Base-by-base conservation (phyloP, 2,888 invertebrate species). In the Tupiocoris notatus region DNA sequence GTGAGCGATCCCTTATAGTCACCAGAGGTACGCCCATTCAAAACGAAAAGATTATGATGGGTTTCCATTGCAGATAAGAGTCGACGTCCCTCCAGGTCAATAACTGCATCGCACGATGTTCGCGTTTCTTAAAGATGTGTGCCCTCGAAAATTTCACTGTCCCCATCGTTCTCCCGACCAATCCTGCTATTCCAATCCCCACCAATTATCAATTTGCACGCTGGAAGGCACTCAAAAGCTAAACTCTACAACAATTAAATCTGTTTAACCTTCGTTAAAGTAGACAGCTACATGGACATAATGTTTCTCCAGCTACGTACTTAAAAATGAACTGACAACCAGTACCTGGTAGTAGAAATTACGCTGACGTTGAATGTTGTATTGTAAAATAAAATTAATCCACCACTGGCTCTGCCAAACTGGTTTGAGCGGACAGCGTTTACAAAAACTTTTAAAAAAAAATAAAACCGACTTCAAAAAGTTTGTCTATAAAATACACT, bases 171-270 rank as follows among this genome's bases (percentile, higher is more conserved):
- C 57, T 54, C 6, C 6, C 17, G n/a, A 7, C 68, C 68, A 18
- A 68, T 68, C 21, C 68, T 54, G 7, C 57, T 18, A 21, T 68
- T 68, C 68, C 68, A 70, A 57, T 70, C 70, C 21, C 70, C 70
- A 1, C 70, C 70, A 23, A 70, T 59, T 57, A 70, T 70, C 12
- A 70, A 20, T 54, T 54, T 39, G 39, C 39, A 39, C 6, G 6
- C 39, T 39, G 39, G 39, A 39, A 7, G 12, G 12, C 39, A 3
- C 12, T 39, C 39, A 39, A 39, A 7, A 9, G 17, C 56, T 56
- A 18, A 67, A 67, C 1, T n/a, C 54, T 0, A 2, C n/a, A 1
- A 23, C 24, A 0, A 16, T 22, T 24, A 16, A n/a, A 20, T 71
- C 61, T 1, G 59, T 12, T 9, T 3, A 61, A 12, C 59, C 59